Evolutionary conservation across 2,888 invertebrate species (phyloP).

Genomic region (Sinhomidia bicolor): DNA sequence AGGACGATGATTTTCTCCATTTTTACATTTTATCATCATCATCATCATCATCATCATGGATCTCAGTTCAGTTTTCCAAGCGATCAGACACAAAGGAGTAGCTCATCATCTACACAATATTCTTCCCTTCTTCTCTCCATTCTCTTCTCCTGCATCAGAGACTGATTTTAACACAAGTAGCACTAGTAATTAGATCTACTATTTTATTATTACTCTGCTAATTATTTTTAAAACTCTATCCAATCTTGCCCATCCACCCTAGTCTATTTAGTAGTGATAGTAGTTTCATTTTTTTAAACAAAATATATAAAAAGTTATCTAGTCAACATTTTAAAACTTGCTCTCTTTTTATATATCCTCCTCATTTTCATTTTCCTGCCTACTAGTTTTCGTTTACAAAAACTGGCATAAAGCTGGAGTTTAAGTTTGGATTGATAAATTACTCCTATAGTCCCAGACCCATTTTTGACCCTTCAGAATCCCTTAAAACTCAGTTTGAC

Average conservation of each 20-base stretch:
- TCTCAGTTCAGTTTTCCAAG: constrained; percentile 55
- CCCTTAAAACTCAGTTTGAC: constrained; percentile 68
- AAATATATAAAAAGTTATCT: no score
- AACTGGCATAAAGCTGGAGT: constrained; percentile 78
- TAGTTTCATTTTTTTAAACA: neutral
- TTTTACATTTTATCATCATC: constrained; percentile 22
- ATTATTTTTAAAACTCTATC: neutral
- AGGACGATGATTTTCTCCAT: constrained; percentile 45
- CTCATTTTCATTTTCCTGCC: neutral
- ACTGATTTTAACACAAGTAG: constrained; percentile 49
- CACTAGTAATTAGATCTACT: constrained; percentile 34
- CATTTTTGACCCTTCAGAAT: constrained; percentile 73
- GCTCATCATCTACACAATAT: constrained; percentile 46
- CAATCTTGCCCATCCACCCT: neutral
- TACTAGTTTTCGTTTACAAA: neutral
- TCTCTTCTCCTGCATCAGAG: constrained; percentile 39
- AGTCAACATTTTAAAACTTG: neutral
- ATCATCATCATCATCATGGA: constrained; percentile 36
- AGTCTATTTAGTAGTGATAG: neutral
- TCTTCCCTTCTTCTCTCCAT: constrained; percentile 47
- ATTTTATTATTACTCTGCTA: neutral
- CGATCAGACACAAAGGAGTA: constrained; percentile 48
- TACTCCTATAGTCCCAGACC: constrained; percentile 79
- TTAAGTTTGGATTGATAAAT: constrained; percentile 80
- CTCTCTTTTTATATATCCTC: neutral